phyloP scores from a whole-genome alignment of 1,140 invertebrate species.

The Drosophila nebulosa region DNA sequence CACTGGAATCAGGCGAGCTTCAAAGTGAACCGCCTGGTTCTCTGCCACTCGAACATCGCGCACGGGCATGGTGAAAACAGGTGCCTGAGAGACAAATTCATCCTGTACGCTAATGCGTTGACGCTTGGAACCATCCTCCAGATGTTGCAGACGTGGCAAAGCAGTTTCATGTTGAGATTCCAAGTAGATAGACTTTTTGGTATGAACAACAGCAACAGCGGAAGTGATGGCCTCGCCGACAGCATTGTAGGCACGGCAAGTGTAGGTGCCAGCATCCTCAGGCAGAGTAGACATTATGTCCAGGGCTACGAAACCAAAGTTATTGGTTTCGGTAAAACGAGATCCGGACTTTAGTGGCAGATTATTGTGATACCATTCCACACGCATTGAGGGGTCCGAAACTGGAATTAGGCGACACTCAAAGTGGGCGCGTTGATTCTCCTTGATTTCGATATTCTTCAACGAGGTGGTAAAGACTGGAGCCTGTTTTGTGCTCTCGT shows the following conservation, averaged over 20 bases:
- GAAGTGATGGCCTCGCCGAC: constrained; percentile 93
- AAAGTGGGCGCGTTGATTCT: constrained; percentile 97
- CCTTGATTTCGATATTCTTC: constrained; percentile 95
- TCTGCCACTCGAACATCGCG: constrained; percentile 92
- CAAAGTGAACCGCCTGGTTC: constrained; percentile 97
- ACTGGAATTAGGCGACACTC: constrained; percentile 97
- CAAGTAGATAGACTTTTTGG: constrained; percentile 92
- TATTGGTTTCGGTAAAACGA: constrained; percentile 94
- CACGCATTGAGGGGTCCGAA: constrained; percentile 97
- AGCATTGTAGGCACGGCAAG: constrained; percentile 92
- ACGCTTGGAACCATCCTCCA: constrained; percentile 91
- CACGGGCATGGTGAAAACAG: constrained; percentile 94
- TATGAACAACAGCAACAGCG: constrained; percentile 88
- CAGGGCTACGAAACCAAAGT: constrained; percentile 95
- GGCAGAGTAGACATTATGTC: constrained; percentile 95
- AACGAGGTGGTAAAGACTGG: constrained; percentile 95
- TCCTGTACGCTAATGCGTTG: constrained; percentile 87
- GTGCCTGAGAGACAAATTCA: constrained; percentile 91
- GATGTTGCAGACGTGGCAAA: constrained; percentile 88
- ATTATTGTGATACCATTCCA: constrained; percentile 99
- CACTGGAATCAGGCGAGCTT: constrained; percentile 96
- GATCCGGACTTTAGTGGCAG: constrained; percentile 92
- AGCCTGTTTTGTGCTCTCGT: constrained; percentile 93
- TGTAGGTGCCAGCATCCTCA: constrained; percentile 95
- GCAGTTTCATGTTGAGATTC: constrained; percentile 93